These are phyloP conservation scores for Drosophila malerkotliana DNA, from an alignment of 1,140 invertebrate species.

Conservation along the genomic window DNA sequence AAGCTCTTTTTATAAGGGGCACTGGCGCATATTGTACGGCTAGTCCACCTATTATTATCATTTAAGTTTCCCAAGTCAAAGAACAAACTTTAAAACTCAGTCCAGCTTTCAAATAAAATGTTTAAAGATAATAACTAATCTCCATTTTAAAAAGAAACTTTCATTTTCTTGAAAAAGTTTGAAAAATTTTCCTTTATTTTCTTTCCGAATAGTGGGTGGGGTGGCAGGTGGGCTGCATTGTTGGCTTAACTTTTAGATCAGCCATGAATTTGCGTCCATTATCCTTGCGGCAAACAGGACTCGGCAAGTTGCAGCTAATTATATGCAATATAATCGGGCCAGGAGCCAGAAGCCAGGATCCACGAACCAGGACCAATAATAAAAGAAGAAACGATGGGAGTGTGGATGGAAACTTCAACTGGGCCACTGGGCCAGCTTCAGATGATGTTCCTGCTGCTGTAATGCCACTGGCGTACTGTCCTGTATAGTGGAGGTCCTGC, in stretches of 20 bases:
- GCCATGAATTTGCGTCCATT: slow-evolving; percentile 27
- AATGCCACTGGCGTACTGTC: not conserved
- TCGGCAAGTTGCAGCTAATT: slow-evolving; percentile 43
- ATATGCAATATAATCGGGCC: slow-evolving; percentile 32
- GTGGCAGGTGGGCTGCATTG: not conserved
- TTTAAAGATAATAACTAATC: not conserved
- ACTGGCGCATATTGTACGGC: too few relatives aligned
- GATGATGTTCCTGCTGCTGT: not conserved
- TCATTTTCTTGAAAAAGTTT: not conserved
- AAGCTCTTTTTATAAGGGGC: too few relatives aligned
- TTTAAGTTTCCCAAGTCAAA: too few relatives aligned
- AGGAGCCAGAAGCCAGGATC: not conserved
- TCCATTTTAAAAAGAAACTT: not conserved
- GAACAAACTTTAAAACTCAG: too few relatives aligned
- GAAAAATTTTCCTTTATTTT: too few relatives aligned
- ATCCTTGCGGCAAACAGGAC: slow-evolving; percentile 37
- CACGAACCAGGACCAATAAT: not conserved
- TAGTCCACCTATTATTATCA: too few relatives aligned
- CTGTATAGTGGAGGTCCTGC: slow-evolving; percentile 1
- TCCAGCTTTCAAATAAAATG: not conserved
- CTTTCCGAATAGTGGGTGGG: not conserved
- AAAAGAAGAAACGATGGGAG: not conserved
- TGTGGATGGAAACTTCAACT: not conserved
- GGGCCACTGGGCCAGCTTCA: slow-evolving; percentile 23
- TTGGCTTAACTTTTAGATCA: slow-evolving; percentile 3